phyloP scores from a whole-genome alignment of 2,797 vertebrate species.

The Chelon labrosus region DNA sequence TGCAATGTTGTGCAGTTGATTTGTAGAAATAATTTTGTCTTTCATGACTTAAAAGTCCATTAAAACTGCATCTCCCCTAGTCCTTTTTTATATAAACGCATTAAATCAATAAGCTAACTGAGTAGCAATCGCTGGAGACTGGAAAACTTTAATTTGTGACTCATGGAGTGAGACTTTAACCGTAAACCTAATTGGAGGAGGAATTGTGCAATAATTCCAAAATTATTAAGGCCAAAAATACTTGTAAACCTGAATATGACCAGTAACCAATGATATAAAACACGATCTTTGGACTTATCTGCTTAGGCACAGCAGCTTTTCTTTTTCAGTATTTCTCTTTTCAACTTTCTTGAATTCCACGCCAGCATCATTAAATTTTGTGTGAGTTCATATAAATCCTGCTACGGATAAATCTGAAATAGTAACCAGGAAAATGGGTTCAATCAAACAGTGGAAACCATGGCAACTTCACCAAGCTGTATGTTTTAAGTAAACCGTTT shows the following conservation, averaged over 20 bases:
- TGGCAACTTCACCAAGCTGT: too few species aligned
- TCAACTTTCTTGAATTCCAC: not conserved
- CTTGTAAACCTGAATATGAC: conserved; percentile 2
- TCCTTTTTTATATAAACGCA: too few species aligned
- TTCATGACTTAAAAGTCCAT: too few species aligned
- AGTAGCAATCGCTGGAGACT: not conserved
- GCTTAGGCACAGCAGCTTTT: not conserved
- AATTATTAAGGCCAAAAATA: conserved; percentile 5
- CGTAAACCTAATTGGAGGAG: conserved; percentile 39
- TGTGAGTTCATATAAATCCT: too few species aligned
- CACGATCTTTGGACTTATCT: not conserved
- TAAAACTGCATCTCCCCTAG: too few species aligned
- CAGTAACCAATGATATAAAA: conserved; percentile 12
- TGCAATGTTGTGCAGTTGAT: too few species aligned
- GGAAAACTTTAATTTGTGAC: not conserved
- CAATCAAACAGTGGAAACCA: too few species aligned
- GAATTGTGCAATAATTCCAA: conserved; percentile 22
- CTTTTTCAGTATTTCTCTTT: not conserved
- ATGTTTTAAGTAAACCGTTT: too few species aligned
- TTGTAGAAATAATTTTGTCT: too few species aligned
- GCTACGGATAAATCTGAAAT: too few species aligned
- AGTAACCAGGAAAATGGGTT: too few species aligned
- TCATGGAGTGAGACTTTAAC: conserved; percentile 13
- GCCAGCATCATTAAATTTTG: not conserved
- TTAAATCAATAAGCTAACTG: too few species aligned